A percentile compares a stretch with the other conserved stretches of the same genome.
Evolutionary conservation across 1,140 invertebrate genomes (phyloP).

Genomic region (Geopemphigus sp.): DNA sequence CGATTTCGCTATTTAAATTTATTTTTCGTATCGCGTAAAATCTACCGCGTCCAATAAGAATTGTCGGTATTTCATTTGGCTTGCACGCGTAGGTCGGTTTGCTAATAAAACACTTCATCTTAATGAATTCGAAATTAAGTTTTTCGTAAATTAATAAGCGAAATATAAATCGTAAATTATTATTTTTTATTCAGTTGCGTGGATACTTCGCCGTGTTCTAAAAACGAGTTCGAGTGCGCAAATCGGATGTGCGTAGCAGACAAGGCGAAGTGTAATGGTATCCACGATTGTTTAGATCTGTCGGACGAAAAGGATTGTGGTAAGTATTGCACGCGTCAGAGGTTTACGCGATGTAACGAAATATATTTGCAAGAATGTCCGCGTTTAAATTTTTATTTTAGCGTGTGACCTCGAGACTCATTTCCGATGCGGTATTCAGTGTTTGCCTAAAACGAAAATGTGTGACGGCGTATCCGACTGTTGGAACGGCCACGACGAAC

Average conservation of each 20-base stretch:
- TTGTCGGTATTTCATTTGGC: no score
- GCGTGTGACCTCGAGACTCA: slow-evolving; percentile 68
- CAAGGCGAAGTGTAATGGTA: slow-evolving; percentile 70
- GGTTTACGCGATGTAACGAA: background rate
- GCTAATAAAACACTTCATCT: no score
- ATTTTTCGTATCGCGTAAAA: no score
- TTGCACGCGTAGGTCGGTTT: no score
- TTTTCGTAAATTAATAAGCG: background rate
- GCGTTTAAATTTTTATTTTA: slow-evolving; percentile 57
- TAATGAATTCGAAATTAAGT: no score
- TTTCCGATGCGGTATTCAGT: slow-evolving; percentile 75
- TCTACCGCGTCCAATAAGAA: no score
- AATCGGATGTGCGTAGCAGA: slow-evolving; percentile 70
- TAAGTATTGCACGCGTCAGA: slow-evolving; percentile 56
- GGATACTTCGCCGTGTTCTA: slow-evolving; percentile 58
- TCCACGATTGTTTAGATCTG: slow-evolving; percentile 74
- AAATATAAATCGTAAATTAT: background rate
- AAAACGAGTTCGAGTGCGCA: slow-evolving; percentile 68
- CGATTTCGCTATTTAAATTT: no score
- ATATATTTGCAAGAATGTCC: background rate
- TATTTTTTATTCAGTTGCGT: slow-evolving; percentile 55
- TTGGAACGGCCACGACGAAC: slow-evolving; percentile 76
- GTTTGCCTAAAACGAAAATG: slow-evolving; percentile 65
- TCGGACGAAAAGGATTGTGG: slow-evolving; percentile 77
- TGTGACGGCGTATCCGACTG: slow-evolving; percentile 76